Conservation (phyloP, 2,113 vertebrate species). For the Cyphomyrus plagiostoma region DNA sequence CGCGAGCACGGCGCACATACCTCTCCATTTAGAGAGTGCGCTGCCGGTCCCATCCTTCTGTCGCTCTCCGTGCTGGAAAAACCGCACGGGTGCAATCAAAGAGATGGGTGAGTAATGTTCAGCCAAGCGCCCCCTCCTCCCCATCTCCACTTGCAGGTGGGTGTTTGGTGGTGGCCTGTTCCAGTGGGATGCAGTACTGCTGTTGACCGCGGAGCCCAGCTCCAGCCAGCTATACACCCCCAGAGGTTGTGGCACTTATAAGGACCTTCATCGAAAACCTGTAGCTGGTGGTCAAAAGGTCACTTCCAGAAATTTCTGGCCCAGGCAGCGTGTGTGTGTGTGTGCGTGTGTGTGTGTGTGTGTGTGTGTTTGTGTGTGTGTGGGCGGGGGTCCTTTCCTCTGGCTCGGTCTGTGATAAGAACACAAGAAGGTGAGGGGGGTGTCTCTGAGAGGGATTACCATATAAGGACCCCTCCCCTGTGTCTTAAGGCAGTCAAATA, state of each 20-base stretch:
- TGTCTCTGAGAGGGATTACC: not conserved
- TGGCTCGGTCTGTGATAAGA: not conserved
- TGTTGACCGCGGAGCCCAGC: constrained; percentile 80
- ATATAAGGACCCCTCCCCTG: not conserved
- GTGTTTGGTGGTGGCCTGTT: constrained; percentile 66
- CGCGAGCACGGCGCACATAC: constrained; percentile 64
- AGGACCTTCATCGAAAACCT: constrained; percentile 69
- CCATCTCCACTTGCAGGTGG: constrained; percentile 42
- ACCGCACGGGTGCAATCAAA: not conserved
- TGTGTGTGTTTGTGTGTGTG: too few relatives aligned
- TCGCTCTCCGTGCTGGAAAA: constrained; percentile 21
- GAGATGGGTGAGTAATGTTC: not conserved
- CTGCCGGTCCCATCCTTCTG: constrained; percentile 38
- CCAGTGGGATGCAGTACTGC: constrained; percentile 81
- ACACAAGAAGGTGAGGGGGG: not conserved
- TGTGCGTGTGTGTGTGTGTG: too few relatives aligned
- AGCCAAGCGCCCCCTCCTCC: not conserved
- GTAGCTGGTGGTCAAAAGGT: constrained; percentile 88
- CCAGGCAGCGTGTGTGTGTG: too few relatives aligned
- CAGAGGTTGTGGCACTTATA: constrained; percentile 70
- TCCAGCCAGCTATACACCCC: constrained; percentile 71
- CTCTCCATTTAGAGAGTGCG: constrained; percentile 79
- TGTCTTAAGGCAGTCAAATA: not conserved
- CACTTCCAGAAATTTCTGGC: constrained; percentile 22
- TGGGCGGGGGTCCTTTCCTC: not conserved